Base-by-base conservation (phyloP, 1,140 invertebrate species). In the Lepidurus apus region DNA sequence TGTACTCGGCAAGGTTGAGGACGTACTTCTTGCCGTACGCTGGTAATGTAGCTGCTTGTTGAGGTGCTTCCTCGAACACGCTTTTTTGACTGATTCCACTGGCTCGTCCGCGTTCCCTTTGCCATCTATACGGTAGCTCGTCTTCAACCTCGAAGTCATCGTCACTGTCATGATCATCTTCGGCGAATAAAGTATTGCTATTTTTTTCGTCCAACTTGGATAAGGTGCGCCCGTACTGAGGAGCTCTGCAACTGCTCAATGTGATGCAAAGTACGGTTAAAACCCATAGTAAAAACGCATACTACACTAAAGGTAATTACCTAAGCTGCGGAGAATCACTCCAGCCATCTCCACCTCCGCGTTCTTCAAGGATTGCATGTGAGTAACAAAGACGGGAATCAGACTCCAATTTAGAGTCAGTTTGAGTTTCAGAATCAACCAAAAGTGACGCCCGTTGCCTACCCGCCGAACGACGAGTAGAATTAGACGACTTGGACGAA, bases 91-190 rank as follows among this genome's bases (percentile, higher is more conserved):
- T 79, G 47, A 76, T 77, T 7, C 79, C 79, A 47, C 79, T 80
- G n/a, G 79, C 79, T 34, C 79, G 75, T 8, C 79, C 79, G 1
- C 79, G 44, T 45, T 74, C 76, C 26, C 76, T 77, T 74, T 80
- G 76, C 79, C 79, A 80, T 24, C 47, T 76, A 9, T 74, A 74
- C n/a, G 74, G 43, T 45, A 75, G 43, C 17, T 79, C 73, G 43
- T 42, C 73, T 21, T 47, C 74, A 17, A 75, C 73, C 9, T 74
- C 42, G 13, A 79, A 34, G 26, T 34, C 74, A 10, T 80, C 79
- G 24, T 73, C 17, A 43, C 76, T 77, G 47, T 47, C 76, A 65
- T 34, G 34, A 34, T 65, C 53, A 17, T 65, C n/a, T 21, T 65
- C 53, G 17, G 13, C n/a, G 3, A 65, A 65, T 7, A 65, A 65